A percentile compares a stretch with the other conserved stretches of the same genome.
Conservation (phyloP, 1,140 invertebrate species). For the Drosophila parabipectinata region DNA sequence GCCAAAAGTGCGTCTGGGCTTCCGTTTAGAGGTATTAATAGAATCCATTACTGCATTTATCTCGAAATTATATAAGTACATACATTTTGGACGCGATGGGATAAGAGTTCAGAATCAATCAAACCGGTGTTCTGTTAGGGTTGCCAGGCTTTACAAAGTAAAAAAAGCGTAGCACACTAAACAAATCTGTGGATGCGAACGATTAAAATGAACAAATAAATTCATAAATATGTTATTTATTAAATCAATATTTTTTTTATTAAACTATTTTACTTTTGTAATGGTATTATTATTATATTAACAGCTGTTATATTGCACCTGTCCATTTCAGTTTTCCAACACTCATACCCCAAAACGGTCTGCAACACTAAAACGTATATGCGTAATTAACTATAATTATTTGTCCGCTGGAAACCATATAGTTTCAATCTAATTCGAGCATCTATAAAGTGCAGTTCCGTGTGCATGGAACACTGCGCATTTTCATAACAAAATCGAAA, state of each 20-base stretch:
- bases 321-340: not conserved
- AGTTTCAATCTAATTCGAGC: constrained; percentile 59
- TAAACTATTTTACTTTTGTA: not conserved
- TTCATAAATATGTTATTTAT: not conserved
- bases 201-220: not conserved
- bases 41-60: constrained; percentile 63
- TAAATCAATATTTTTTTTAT: not conserved
- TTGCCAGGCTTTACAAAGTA: not conserved
- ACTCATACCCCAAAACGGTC: not conserved
- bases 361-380: constrained; percentile 28
- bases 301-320: constrained; percentile 15
- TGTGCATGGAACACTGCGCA: constrained; percentile 18
- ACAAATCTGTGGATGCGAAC: too few relatives aligned
- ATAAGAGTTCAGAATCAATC: constrained; percentile 23
- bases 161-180: too few relatives aligned
- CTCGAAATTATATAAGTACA: constrained; percentile 67
- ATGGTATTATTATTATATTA: not conserved
- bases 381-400: constrained; percentile 61
- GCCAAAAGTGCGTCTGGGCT: constrained; percentile 77
- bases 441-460: constrained; percentile 54
- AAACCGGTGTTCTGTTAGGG: constrained; percentile 5
- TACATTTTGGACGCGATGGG: constrained; percentile 50
- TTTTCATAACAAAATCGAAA: constrained; percentile 18
- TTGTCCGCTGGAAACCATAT: constrained; percentile 55
- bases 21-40: constrained; percentile 69